Evolutionary conservation across 2,113 vertebrate species (phyloP), one percentile per base, ranked within the genome.

Genomic region (Arothron firmamentum): DNA sequence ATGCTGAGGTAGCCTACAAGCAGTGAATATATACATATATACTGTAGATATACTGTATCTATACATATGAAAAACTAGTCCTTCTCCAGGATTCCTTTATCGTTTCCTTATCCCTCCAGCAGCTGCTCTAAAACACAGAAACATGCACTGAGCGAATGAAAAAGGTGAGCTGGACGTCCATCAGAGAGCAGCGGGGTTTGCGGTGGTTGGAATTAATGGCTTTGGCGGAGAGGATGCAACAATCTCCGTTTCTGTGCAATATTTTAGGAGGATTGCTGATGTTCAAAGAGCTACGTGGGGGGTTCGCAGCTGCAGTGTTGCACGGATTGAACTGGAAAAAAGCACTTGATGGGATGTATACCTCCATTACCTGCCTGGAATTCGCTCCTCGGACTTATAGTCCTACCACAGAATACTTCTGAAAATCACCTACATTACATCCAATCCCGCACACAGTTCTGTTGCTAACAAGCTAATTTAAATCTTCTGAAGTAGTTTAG

Each of bases 131-230:
- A 14, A 43, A 58, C 34, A 50, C 70, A 64, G 67, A 71, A 38
- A 53, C 52, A 74, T 15, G 50, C 61, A 65, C 59, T 50, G 59
- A 65, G 34, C 67, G 77, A 78, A 78, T 77, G 56, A 76, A 65
- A 80, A 55, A 59, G 42, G 21, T 31, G 5, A 31, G 6, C 28
- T 31, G 28, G 28, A 31, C 28, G 28, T 31, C 28, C 28, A 31
- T 31, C 8, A 31, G 28, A 31, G 28, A 31, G 28, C 31, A 42
- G 21, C 10, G 15, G 41, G 42, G 13, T 23, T 15, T 47, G 21
- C 28, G 42, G 42, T 43, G 15, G 42, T 43, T 12, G 11, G 42
- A 43, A 14, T 43, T 12, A 15, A 43, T 43, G 42, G 42, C 11
- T 43, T 12, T 17, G 14, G 5, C 14, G 1, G 12, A 17, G 42